Percentiles rank a stretch among this genome's conserved stretches.
Evolutionary conservation across 2,797 vertebrate genomes (phyloP).

Genomic region (Crenichthys baileyi): DNA sequence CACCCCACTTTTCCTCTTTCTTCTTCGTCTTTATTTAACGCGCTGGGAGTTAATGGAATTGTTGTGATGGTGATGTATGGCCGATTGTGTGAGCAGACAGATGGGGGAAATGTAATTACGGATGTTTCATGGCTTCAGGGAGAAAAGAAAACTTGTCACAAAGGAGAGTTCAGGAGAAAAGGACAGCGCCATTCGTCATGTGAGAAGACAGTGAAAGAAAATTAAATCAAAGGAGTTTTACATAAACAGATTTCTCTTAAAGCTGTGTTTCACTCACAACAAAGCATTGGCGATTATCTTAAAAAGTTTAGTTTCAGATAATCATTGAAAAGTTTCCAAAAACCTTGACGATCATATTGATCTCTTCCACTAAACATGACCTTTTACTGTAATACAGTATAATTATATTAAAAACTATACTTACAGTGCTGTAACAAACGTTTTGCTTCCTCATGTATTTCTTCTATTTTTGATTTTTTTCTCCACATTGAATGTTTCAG

Average conservation of each 20-base stretch:
- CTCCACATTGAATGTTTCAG: too few species aligned
- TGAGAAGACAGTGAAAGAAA: slow-evolving; percentile 64
- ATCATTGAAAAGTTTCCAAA: background rate
- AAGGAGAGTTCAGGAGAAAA: slow-evolving; percentile 70
- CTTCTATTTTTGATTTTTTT: too few species aligned
- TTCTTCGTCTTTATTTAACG: slow-evolving; percentile 50
- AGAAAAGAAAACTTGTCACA: slow-evolving; percentile 65
- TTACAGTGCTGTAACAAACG: too few species aligned
- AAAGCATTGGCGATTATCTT: slow-evolving; percentile 31
- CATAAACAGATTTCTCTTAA: slow-evolving; percentile 63
- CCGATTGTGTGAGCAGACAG: slow-evolving; percentile 66
- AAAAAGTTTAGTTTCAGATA: slow-evolving; percentile 2
- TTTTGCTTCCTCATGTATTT: too few species aligned
- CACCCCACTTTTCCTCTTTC: slow-evolving; percentile 10
- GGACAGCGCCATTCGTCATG: slow-evolving; percentile 74
- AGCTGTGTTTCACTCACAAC: slow-evolving; percentile 44
- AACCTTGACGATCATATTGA: background rate
- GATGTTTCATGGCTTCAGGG: slow-evolving; percentile 65
- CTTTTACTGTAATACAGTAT: too few species aligned
- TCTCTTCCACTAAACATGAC: too few species aligned
- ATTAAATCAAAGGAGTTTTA: slow-evolving; percentile 69
- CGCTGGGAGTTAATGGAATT: slow-evolving; percentile 76
- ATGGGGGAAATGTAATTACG: slow-evolving; percentile 79
- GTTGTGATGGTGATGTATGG: slow-evolving; percentile 79
- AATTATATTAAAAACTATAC: too few species aligned